Conservation (phyloP, 1,140 invertebrate genomes). For the Anadara kagoshimensis region DNA sequence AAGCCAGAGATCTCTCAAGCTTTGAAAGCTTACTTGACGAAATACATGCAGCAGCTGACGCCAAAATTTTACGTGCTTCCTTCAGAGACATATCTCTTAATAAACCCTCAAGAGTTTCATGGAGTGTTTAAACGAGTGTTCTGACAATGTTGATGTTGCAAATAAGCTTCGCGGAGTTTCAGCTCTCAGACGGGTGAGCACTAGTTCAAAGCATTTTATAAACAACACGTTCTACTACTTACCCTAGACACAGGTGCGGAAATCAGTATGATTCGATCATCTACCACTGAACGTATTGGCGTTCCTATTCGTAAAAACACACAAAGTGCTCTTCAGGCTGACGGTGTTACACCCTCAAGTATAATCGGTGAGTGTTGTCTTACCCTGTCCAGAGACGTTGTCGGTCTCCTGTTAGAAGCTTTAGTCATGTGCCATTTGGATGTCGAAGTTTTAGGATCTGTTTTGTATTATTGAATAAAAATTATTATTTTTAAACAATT, state of each 20-base stretch:
- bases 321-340: slow-evolving; percentile 40
- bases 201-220: slow-evolving; percentile 27
- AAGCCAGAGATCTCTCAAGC: slow-evolving; percentile 44
- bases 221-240: slow-evolving; percentile 23
- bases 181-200: slow-evolving; percentile 18
- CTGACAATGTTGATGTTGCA: not conserved
- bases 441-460: slow-evolving; percentile 40
- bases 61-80: slow-evolving; percentile 17
- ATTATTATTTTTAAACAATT: too few species aligned
- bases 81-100: not conserved
- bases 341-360: slow-evolving; percentile 33
- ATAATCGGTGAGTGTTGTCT: slow-evolving; percentile 34
- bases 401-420: slow-evolving; percentile 18
- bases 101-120: not conserved
- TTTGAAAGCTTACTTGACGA: slow-evolving; percentile 31
- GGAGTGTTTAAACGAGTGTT: not conserved
- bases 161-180: not conserved
- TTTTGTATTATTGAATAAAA: too few species aligned
- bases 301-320: slow-evolving; percentile 7
- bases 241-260: slow-evolving; percentile 41
- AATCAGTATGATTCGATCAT: slow-evolving; percentile 33
- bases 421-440: slow-evolving; percentile 41
- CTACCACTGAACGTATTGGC: slow-evolving; percentile 19
- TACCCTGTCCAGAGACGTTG: slow-evolving; percentile 9
- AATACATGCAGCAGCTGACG: slow-evolving; percentile 28